Percentiles rank a stretch among this genome's conserved stretches.
Evolutionary conservation across 2,113 vertebrate genomes (phyloP).

Genomic region (Dromas ardeola): DNA sequence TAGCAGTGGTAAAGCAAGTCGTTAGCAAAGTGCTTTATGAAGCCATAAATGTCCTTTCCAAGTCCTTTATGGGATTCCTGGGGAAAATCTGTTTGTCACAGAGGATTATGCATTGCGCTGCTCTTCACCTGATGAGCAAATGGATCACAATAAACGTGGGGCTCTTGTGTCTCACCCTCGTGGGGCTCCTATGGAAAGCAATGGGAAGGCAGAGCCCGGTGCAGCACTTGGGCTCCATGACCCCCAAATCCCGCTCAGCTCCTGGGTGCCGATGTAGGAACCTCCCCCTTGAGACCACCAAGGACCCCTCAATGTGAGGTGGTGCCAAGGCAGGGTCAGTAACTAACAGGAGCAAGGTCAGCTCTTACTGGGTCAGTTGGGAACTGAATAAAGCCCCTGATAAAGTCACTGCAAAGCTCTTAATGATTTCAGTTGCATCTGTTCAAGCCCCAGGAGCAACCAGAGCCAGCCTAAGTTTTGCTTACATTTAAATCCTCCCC

Average conservation of each 20-base stretch:
- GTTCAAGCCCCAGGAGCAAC: not conserved
- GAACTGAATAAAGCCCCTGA: not conserved
- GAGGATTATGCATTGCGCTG: not conserved
- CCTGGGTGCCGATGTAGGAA: rapidly evolving
- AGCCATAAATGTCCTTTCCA: conserved; percentile 20
- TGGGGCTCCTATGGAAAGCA: not conserved
- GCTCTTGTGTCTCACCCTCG: rapidly evolving
- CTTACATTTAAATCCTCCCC: not conserved
- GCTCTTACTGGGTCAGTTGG: not conserved
- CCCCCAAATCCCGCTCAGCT: not conserved
- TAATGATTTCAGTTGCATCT: not conserved
- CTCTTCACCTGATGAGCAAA: not conserved
- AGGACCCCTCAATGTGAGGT: not conserved
- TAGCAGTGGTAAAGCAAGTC: conserved; percentile 25
- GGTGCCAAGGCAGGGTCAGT: not conserved
- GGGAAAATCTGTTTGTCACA: not conserved
- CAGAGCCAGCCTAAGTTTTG: not conserved
- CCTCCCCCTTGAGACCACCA: no score
- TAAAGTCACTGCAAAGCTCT: not conserved
- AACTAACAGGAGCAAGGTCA: not conserved
- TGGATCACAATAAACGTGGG: not conserved
- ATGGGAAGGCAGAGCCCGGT: rapidly evolving
- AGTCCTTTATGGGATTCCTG: not conserved
- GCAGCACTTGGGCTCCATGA: rapidly evolving
- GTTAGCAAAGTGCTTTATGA: conserved; percentile 41